Percentiles rank a stretch among this genome's conserved stretches.
phyloP scores from a whole-genome alignment of 2,797 vertebrate species.

The Denticeps clupeoides region DNA sequence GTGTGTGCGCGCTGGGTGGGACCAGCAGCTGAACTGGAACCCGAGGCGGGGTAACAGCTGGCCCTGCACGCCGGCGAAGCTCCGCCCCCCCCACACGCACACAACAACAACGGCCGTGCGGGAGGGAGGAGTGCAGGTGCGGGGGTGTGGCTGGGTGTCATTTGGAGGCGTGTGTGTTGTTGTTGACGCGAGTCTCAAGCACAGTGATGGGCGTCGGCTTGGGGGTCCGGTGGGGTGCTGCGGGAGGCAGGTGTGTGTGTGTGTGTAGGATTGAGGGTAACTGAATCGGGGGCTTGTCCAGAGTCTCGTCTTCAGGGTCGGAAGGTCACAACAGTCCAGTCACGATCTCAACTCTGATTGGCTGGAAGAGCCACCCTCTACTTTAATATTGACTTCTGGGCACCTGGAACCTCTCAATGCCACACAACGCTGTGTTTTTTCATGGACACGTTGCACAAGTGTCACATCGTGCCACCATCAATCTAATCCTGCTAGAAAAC shows the following conservation, averaged over 20 bases:
- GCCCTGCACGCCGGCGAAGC: constrained; percentile 13
- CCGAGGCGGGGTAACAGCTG: constrained; percentile 24
- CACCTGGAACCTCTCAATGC: too few species aligned
- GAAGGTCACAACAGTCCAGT: too few species aligned
- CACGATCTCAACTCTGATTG: constrained; percentile 5
- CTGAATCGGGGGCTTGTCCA: background rate
- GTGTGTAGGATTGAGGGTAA: background rate
- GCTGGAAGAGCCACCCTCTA: too few species aligned
- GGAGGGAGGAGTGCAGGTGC: constrained; percentile 12
- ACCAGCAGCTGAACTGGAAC: constrained; percentile 24
- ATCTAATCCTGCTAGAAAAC: too few species aligned
- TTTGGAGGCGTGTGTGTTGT: background rate
- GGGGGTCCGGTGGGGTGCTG: background rate
- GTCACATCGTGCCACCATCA: too few species aligned
- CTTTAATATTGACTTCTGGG: too few species aligned
- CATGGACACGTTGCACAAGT: too few species aligned
- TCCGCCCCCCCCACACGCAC: background rate
- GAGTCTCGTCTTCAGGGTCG: too few species aligned
- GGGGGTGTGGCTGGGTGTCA: constrained; percentile 27
- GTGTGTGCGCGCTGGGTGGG: constrained; percentile 6
- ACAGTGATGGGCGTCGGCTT: background rate
- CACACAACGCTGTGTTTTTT: too few species aligned
- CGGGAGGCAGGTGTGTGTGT: background rate
- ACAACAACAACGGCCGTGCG: background rate
- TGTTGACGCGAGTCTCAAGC: background rate